These are phyloP conservation scores for Gryllus longicercus DNA, from an alignment of 2,888 invertebrate genomes.

Conservation along the genomic window DNA sequence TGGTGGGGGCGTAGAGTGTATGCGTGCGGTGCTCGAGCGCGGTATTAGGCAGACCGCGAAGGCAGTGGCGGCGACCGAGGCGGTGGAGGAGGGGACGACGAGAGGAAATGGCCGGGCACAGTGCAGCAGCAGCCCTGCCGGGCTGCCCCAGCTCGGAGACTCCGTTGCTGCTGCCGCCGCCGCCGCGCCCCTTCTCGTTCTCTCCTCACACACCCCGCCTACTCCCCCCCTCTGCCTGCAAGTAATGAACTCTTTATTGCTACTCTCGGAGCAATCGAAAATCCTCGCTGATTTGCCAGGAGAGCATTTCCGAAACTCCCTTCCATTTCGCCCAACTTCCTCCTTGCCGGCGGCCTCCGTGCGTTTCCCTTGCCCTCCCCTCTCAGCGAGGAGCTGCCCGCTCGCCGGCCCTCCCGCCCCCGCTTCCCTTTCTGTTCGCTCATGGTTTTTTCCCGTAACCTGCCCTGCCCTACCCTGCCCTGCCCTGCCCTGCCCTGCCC, in stretches of 20 bases:
- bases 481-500: too few relatives aligned
- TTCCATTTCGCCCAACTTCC: neutral
- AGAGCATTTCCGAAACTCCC: neutral
- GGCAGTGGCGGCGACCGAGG: neutral
- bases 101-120: neutral
- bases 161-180: constrained; percentile 3
- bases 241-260: constrained; percentile 17
- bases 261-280: constrained; percentile 17
- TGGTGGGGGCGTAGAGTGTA: neutral
- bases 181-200: neutral
- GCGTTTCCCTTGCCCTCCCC: too few relatives aligned
- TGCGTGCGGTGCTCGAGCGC: constrained; percentile 21
- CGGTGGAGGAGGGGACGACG: neutral
- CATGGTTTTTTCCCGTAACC: too few relatives aligned
- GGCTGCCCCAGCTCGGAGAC: neutral
- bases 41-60: neutral
- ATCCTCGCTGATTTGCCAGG: constrained; percentile 17
- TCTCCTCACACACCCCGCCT: neutral
- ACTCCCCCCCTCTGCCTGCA: neutral
- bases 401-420: too few relatives aligned
- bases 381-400: too few relatives aligned
- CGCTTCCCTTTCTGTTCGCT: too few relatives aligned
- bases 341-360: neutral
- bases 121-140: constrained; percentile 5
- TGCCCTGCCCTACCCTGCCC: too few relatives aligned